Percentiles rank a stretch among this genome's conserved stretches.
Evolutionary conservation across 2,797 vertebrate species (phyloP).

Genomic region (Tauraco hartlaubi): DNA sequence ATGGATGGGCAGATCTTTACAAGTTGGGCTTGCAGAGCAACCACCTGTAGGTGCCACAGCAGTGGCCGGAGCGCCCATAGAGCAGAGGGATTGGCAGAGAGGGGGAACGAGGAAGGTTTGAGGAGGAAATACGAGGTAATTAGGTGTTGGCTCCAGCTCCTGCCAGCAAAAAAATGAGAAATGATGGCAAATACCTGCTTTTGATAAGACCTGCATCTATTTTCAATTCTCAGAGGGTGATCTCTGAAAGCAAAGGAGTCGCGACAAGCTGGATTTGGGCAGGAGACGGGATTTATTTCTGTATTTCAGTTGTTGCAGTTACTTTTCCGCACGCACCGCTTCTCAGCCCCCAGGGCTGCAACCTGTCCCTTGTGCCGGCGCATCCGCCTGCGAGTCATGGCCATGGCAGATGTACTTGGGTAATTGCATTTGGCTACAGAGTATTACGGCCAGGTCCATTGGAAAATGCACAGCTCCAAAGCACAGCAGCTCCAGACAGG

Average conservation of each 20-base stretch:
- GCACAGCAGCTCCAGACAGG: background rate
- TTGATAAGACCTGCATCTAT: background rate
- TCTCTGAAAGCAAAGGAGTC: slow-evolving; percentile 44
- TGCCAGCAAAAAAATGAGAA: background rate
- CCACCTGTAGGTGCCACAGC: background rate
- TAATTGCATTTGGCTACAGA: background rate
- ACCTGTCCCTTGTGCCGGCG: background rate
- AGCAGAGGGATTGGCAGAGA: background rate
- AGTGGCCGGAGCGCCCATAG: background rate
- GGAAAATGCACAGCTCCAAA: background rate
- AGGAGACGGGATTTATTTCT: background rate
- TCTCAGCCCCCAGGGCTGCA: background rate
- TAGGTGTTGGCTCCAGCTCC: background rate
- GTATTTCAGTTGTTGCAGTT: background rate
- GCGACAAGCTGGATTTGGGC: background rate
- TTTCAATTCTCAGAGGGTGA: slow-evolving; percentile 39
- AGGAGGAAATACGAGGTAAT: background rate
- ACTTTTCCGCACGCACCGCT: background rate
- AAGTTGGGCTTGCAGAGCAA: background rate
- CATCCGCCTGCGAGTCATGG: fast-evolving
- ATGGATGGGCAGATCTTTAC: background rate
- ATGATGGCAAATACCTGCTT: background rate
- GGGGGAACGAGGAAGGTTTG: background rate
- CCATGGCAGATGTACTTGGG: background rate
- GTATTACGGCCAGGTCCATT: background rate